These are phyloP conservation scores for Aporrectodea caliginosa DNA, from an alignment of 1,140 invertebrate species.

Conservation along the genomic window DNA sequence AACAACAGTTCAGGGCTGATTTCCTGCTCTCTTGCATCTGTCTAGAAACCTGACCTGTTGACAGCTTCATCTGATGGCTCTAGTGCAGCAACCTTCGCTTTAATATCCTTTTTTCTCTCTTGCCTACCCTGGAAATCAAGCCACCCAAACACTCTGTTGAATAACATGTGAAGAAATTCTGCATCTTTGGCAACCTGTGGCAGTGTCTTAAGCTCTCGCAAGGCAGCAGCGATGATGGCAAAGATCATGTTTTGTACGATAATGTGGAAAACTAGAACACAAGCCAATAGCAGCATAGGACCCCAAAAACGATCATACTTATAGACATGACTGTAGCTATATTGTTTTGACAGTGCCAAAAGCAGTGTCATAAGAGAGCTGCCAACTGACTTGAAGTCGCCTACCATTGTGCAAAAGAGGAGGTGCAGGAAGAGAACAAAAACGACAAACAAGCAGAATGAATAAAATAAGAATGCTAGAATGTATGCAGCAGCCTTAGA, in stretches of 20 bases:
- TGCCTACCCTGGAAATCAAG: too few relatives aligned
- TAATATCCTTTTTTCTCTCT: background rate
- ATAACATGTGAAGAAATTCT: background rate
- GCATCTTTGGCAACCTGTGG: background rate
- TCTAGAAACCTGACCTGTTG: background rate
- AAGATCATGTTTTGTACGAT: background rate
- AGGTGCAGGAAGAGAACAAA: background rate
- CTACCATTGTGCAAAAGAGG: background rate
- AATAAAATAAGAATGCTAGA: background rate
- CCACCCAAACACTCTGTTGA: background rate
- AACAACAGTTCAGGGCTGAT: too few relatives aligned
- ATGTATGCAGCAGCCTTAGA: background rate
- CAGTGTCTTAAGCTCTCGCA: background rate
- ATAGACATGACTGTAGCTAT: background rate
- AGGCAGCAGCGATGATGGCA: background rate
- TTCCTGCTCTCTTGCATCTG: too few relatives aligned
- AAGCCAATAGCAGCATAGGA: background rate
- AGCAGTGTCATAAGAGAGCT: background rate
- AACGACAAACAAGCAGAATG: background rate
- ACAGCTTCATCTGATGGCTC: background rate
- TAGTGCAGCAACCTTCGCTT: background rate
- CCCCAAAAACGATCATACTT: background rate
- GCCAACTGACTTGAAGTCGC: background rate
- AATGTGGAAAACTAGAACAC: background rate
- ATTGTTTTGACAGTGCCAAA: background rate